Base-by-base conservation (phyloP, 2,797 vertebrate genomes). In the Pipistrellus nathusii region DNA sequence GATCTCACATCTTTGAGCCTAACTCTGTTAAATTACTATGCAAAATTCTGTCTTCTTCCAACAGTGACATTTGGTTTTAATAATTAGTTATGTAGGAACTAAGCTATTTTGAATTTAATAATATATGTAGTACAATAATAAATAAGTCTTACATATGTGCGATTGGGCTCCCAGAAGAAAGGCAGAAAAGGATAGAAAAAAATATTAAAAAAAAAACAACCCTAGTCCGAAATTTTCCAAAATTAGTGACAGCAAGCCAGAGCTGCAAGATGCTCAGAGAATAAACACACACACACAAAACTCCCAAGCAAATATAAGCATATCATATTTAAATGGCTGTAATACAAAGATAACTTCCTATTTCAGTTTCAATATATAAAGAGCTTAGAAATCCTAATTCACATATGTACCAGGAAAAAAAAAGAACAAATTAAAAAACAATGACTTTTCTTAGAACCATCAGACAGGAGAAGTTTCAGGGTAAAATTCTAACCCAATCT, bases 1-100 rank as follows among this genome's bases (percentile, higher is more conserved):
- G 25, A 59, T 75, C 32, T 85, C 15, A 55, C 84, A 93, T 95
- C 46, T 64, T 64, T 75, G 75, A 92, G 38, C 38, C 14, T 71
- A 35, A 83, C 72, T 64, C 12, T 83, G 10, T 59, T 27, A 2
- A 90, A 86, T 41, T 71, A 86, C 73, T 82, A 35, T 76, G 14
- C 18, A 73, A 82, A 72, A 72, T 38, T 59, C n/a, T n/a, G 10
- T 13, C 38, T 90, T 90, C 27, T 66, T 59, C 23, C 46, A 30
- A 76, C 68, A 66, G 10, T 91, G 32, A 66, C 17, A 53, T 80
- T 94, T 80, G 20, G 27, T 88, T 30, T 76, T 76, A 64, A 85
- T 91, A 21, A 73, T 84, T 57, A 66, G 30, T 73, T 88, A 91
- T 30, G 35, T 88, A 80, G 51, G 5, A 81, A 2, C 41, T 62